phyloP scores from a whole-genome alignment of 2,888 invertebrate genomes.

The Doris montereyensis region DNA sequence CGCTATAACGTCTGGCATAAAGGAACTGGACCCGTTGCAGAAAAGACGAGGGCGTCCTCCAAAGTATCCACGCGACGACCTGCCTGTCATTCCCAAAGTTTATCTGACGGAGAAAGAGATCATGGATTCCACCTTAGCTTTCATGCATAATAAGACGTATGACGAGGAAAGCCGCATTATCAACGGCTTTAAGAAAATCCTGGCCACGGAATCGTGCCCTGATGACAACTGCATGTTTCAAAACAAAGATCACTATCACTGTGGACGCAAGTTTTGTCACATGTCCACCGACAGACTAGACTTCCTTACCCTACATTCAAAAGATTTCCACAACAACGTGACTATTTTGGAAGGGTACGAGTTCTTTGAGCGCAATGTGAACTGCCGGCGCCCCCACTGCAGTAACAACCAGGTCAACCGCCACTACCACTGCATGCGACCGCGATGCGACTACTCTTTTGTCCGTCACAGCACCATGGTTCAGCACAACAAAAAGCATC shows the following conservation, averaged over 20 bases:
- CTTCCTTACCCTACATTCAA: conserved; percentile 85
- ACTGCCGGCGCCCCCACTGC: conserved; percentile 81
- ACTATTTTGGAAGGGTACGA: conserved; percentile 89
- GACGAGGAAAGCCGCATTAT: conserved; percentile 46
- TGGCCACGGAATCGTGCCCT: conserved; percentile 76
- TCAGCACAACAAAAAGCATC: conserved; percentile 81
- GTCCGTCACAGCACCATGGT: conserved; percentile 84
- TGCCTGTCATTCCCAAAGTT: conserved; percentile 69
- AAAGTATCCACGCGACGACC: conserved; percentile 80
- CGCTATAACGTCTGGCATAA: background rate
- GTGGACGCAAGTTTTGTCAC: conserved; percentile 86
- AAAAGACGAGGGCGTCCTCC: conserved; percentile 93
- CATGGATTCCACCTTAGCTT: conserved; percentile 47
- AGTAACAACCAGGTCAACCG: conserved; percentile 80
- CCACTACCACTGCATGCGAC: conserved; percentile 84
- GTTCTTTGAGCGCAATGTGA: conserved; percentile 84
- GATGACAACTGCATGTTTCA: conserved; percentile 83
- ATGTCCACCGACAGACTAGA: conserved; percentile 86
- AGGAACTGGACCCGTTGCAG: conserved; percentile 33
- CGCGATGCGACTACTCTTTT: conserved; percentile 82
- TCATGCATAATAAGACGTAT: conserved; percentile 34
- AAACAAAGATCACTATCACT: conserved; percentile 86
- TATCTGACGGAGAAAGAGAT: conserved; percentile 61
- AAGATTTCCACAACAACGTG: conserved; percentile 87
- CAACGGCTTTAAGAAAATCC: conserved; percentile 65